These are phyloP conservation scores for Bryconaethiops microstoma DNA, from an alignment of 2,797 vertebrate species.

Conservation along the genomic window DNA sequence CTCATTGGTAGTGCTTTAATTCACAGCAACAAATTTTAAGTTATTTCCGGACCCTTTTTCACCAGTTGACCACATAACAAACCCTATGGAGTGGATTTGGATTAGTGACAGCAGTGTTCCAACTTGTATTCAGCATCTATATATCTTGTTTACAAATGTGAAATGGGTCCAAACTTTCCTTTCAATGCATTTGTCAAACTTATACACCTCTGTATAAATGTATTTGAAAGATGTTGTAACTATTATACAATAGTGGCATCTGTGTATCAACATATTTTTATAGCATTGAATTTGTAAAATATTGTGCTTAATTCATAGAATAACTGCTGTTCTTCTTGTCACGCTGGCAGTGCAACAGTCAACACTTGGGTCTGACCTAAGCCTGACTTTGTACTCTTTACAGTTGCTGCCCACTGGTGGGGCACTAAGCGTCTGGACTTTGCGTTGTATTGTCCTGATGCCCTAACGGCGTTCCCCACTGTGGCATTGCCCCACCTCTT, in stretches of 20 bases:
- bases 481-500: constrained; percentile 94
- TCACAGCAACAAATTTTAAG: too few species aligned
- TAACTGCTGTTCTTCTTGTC: not conserved
- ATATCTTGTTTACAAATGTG: not conserved
- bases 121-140: not conserved
- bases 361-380: not conserved
- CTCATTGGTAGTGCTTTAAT: too few species aligned
- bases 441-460: constrained; percentile 89
- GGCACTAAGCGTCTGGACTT: constrained; percentile 91
- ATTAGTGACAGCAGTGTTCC: not conserved
- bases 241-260: not conserved
- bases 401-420: constrained; percentile 92
- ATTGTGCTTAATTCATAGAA: not conserved
- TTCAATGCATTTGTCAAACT: not conserved
- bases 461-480: constrained; percentile 89
- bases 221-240: not conserved
- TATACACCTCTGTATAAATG: too few species aligned
- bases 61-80: too few species aligned
- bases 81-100: not conserved
- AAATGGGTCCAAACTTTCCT: constrained; percentile 9
- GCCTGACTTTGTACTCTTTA: not conserved
- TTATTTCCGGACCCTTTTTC: too few species aligned
- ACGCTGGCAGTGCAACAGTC: not conserved
- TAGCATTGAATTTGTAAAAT: not conserved
- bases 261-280: not conserved